Conservation (phyloP, 2,888 invertebrate species). For the Dynastes hyllus region DNA sequence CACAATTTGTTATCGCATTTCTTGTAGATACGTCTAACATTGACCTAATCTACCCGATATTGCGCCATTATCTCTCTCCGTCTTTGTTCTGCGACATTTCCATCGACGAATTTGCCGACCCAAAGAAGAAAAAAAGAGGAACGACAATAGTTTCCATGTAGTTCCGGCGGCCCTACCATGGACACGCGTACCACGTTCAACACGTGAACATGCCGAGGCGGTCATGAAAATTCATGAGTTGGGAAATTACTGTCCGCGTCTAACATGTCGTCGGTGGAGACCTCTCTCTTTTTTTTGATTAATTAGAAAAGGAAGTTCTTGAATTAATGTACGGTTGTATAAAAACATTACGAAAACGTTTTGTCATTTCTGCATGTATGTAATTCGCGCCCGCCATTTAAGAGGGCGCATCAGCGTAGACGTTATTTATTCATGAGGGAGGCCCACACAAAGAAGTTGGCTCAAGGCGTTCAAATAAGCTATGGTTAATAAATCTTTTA, state of each 20-base stretch:
- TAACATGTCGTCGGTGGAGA: slow-evolving; percentile 4
- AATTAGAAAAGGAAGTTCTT: slow-evolving; percentile 20
- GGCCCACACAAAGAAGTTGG: too few species aligned
- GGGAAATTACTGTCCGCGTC: slow-evolving; percentile 20
- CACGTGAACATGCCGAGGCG: neutral
- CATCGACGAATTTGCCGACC: neutral
- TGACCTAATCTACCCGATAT: too few species aligned
- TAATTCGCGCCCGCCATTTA: neutral
- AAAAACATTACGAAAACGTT: slow-evolving; percentile 17
- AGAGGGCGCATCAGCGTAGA: too few species aligned
- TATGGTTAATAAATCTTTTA: too few species aligned
- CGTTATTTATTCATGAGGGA: too few species aligned
- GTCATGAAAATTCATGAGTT: slow-evolving; percentile 31
- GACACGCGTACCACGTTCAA: neutral
- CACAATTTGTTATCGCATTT: too few species aligned
- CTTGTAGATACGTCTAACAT: too few species aligned
- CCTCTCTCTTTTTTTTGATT: slow-evolving; percentile 12
- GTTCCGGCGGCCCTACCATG: too few species aligned
- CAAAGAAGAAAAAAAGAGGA: too few species aligned
- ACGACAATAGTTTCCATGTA: too few species aligned
- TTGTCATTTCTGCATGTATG: neutral
- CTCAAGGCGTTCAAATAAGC: too few species aligned
- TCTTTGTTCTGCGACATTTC: neutral
- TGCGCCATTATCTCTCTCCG: too few species aligned
- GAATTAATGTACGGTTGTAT: slow-evolving; percentile 25